phyloP scores from a whole-genome alignment of 2,797 vertebrate species.

The Chelmon rostratus region DNA sequence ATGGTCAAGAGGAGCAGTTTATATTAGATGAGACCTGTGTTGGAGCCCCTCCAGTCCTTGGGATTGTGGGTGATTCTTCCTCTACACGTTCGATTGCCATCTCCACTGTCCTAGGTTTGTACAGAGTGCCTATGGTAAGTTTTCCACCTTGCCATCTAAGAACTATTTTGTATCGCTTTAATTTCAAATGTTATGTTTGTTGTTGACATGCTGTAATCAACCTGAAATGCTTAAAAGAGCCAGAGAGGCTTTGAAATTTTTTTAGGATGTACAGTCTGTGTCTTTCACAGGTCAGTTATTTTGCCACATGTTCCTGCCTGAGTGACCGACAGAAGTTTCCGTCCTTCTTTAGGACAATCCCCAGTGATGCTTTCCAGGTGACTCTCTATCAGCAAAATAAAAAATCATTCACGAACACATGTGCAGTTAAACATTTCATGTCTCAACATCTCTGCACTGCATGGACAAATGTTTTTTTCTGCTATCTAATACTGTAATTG shows the following conservation, averaged over 20 bases:
- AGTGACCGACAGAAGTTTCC: too few species aligned
- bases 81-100: background rate
- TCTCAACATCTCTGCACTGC: too few species aligned
- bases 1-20: background rate
- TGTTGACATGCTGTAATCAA: too few species aligned
- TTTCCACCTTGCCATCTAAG: background rate
- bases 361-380: constrained; percentile 40
- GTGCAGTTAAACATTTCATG: too few species aligned
- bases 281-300: constrained; percentile 73
- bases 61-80: background rate
- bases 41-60: too few species aligned
- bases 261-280: background rate
- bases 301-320: too few species aligned
- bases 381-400: background rate
- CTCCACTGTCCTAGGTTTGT: background rate
- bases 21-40: background rate
- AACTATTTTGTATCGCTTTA: too few species aligned
- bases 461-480: too few species aligned
- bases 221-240: background rate
- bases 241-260: background rate
- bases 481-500: too few species aligned
- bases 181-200: too few species aligned
- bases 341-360: constrained; percentile 71
- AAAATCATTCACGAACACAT: too few species aligned
- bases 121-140: background rate